Percentiles rank a stretch among this genome's conserved stretches.
Evolutionary conservation across 2,888 invertebrate species (phyloP).

Genomic region (Eristalis tenax): DNA sequence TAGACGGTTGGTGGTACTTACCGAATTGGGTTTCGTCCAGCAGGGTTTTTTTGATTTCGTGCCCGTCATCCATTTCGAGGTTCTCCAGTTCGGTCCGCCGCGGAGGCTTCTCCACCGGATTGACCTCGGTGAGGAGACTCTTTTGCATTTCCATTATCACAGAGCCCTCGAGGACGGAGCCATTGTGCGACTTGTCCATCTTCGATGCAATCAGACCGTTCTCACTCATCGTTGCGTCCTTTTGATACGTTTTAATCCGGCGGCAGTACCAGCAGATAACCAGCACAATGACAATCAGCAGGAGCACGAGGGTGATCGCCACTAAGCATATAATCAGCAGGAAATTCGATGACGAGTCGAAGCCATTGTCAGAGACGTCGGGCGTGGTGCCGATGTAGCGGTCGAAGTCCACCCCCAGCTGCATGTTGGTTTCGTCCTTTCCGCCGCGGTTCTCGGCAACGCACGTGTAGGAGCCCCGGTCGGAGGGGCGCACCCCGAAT

Average conservation of each 20-base stretch:
- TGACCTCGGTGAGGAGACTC: slow-evolving; percentile 90
- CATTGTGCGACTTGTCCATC: slow-evolving; percentile 84
- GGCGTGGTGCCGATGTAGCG: slow-evolving; percentile 76
- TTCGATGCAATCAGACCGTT: slow-evolving; percentile 80
- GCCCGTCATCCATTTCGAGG: slow-evolving; percentile 90
- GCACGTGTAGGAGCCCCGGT: slow-evolving; percentile 89
- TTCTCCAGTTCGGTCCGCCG: slow-evolving; percentile 88
- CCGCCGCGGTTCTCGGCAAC: slow-evolving; percentile 92
- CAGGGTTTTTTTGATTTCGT: slow-evolving; percentile 90
- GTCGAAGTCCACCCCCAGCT: slow-evolving; percentile 83
- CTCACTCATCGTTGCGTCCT: slow-evolving; percentile 80
- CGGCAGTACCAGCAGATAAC: slow-evolving; percentile 83
- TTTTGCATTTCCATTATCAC: slow-evolving; percentile 92
- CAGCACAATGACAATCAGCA: slow-evolving; percentile 83
- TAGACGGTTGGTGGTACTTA: slow-evolving; percentile 81
- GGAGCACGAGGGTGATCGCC: slow-evolving; percentile 83
- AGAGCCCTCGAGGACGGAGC: slow-evolving; percentile 88
- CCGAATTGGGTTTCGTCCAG: slow-evolving; percentile 91
- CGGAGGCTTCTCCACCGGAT: slow-evolving; percentile 92
- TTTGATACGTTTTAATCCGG: slow-evolving; percentile 83
- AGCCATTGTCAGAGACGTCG: slow-evolving; percentile 77
- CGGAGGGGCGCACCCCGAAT: slow-evolving; percentile 84
- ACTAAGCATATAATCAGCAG: slow-evolving; percentile 82
- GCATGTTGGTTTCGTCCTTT: slow-evolving; percentile 88
- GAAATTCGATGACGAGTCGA: slow-evolving; percentile 81